A percentile compares a stretch with the other conserved stretches of the same genome.
Conservation (phyloP, 1,140 invertebrate genomes). For the Ectropis grisescens region DNA sequence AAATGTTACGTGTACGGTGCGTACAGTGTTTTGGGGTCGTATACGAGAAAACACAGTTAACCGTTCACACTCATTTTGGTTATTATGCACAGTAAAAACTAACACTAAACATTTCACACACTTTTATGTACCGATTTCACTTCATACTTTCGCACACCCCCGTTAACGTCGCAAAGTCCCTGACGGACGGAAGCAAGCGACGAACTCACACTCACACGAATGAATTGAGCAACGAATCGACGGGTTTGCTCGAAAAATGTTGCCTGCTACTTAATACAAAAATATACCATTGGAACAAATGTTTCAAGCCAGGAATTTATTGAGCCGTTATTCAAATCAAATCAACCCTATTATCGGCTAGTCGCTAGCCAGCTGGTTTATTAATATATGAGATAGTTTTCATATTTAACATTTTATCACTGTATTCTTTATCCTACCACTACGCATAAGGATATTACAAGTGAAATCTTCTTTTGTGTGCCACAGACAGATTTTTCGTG, state of each 20-base stretch:
- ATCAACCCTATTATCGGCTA: no score
- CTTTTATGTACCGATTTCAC: conserved; percentile 66
- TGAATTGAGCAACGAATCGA: conserved; percentile 30
- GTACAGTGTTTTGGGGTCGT: conserved; percentile 39
- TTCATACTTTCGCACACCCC: conserved; percentile 69
- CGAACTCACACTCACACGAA: conserved; percentile 35
- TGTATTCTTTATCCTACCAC: no score
- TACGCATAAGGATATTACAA: no score
- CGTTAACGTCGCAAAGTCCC: conserved; percentile 54
- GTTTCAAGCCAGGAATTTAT: no score
- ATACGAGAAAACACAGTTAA: conserved; percentile 34
- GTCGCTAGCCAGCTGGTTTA: no score
- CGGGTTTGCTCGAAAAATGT: no score
- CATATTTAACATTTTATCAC: no score
- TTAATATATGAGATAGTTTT: no score
- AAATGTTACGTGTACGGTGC: conserved; percentile 57
- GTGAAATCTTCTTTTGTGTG: no score
- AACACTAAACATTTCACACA: conserved; percentile 69
- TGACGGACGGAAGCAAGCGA: conserved; percentile 58
- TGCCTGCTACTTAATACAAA: conserved; percentile 15
- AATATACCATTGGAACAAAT: no score
- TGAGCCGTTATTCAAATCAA: no score
- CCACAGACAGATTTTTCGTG: no score
- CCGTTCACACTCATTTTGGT: conserved; percentile 67
- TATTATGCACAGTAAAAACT: conserved; percentile 64